These are phyloP conservation scores for Cygnus atratus DNA, from an alignment of 2,113 vertebrate species.

Conservation along the genomic window DNA sequence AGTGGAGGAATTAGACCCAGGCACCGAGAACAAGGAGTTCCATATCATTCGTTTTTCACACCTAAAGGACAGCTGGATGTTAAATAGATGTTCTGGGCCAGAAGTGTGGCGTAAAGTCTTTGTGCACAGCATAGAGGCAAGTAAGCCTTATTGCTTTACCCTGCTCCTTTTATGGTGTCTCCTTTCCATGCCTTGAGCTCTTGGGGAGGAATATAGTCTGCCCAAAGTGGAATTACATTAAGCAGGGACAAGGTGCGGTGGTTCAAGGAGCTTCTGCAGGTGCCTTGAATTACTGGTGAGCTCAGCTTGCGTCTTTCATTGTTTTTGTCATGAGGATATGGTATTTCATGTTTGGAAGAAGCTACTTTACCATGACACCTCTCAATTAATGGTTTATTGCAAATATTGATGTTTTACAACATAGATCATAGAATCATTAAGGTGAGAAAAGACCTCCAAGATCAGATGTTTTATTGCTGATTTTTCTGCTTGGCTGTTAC, in stretches of 20 bases:
- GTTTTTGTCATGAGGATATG: not conserved
- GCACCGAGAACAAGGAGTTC: not conserved
- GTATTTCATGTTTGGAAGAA: not conserved
- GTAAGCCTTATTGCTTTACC: not conserved
- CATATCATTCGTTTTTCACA: not conserved
- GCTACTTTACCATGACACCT: not conserved
- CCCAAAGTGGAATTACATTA: not conserved
- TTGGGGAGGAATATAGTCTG: not conserved
- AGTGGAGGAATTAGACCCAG: not conserved
- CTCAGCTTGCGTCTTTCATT: not conserved
- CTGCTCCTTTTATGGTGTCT: not conserved
- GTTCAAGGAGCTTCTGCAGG: not conserved
- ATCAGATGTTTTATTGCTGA: not conserved
- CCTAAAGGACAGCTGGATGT: not conserved
- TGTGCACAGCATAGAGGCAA: not conserved
- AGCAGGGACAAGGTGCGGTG: not conserved
- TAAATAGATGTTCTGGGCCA: not conserved
- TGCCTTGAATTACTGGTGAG: not conserved
- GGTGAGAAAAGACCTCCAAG: no score
- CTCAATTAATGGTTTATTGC: not conserved
- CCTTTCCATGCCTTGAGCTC: not conserved
- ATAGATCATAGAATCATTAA: no score
- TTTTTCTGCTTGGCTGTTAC: constrained; percentile 14
- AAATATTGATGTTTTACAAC: not conserved
- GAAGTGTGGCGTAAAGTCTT: not conserved